Base-by-base conservation (phyloP, 2,113 vertebrate genomes). In the Prionailurus bengalensis region DNA sequence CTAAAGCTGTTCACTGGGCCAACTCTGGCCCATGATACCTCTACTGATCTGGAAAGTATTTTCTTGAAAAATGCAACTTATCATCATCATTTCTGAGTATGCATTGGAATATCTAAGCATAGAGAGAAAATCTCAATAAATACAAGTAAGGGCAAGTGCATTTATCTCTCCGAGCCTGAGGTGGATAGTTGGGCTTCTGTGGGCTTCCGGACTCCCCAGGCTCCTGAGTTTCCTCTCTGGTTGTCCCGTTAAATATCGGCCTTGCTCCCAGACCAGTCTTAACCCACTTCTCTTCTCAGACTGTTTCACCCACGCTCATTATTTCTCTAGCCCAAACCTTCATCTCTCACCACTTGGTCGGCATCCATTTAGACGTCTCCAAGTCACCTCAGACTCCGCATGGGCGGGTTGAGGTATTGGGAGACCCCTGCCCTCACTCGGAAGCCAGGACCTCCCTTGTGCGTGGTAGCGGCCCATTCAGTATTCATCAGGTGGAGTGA, bases 61-160 rank as follows among this genome's bases (percentile, higher is more conserved):
- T 78, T 86, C 65, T 78, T 23, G 25, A 81, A 96, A 78, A 61
- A 25, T 53, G 12, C 2, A 33, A 61, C n/a, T 45, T 55, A n/a
- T 58, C n/a, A 23, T 53, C 76, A 19, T n/a, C 81, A n/a, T 81
- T 97, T 92, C 48, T 80, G 55, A 81, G 58, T 61, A 23, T 61
- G 17, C 9, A 51, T 73, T 39, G 21, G 53, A 86, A 5, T 78
- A 33, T 85, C 58, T 78, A 81, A 36, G 5, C 55, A 45, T 55
- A 65, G 29, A 76, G 86, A 79, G 39, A 93, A 97, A 95, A 53
- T 29, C 31, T 5, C 48, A 78, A 7, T 83, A 86, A 92, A 39
- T 92, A 15, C 61, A 83, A 95, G 42, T 87, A 76, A 81, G 12
- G 42, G 33, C n/a, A 63, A 73, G 85, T 55, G 17, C 45, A n/a